Conservation (phyloP, 37 sponge, comb jelly and placozoan genomes). For the Spongilla lacustris region DNA sequence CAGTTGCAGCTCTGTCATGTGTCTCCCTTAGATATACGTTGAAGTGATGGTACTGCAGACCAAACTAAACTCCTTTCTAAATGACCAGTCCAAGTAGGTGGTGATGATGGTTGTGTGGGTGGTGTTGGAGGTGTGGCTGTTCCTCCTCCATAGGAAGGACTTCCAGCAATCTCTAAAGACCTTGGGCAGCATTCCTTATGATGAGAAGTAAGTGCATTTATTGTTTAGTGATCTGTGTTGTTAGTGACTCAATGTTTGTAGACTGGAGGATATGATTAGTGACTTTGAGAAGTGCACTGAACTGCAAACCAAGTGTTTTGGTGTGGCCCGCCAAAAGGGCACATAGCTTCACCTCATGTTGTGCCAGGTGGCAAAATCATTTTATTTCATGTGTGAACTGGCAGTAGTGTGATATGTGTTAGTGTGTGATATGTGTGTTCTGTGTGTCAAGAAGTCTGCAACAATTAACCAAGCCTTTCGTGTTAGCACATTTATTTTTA, state of each 20-base stretch:
- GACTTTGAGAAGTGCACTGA: slow-evolving; percentile 40
- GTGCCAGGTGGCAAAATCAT: background rate
- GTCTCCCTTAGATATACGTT: slow-evolving; percentile 36
- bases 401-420: background rate
- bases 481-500: too few relatives aligned
- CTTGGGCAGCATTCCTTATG: slow-evolving; percentile 3
- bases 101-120: background rate
- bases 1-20: background rate
- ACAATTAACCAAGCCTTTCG: too few relatives aligned
- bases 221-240: background rate
- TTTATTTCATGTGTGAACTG: background rate
- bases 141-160: background rate
- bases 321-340: background rate
- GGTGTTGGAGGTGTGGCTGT: background rate
- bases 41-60: slow-evolving; percentile 59
- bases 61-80: slow-evolving; percentile 17
- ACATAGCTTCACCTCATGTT: background rate
- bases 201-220: background rate
- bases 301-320: slow-evolving; percentile 54
- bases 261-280: slow-evolving; percentile 25
- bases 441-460: too few relatives aligned
- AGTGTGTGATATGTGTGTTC: background rate
- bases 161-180: slow-evolving; percentile 19
- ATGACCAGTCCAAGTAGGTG: slow-evolving; percentile 40
- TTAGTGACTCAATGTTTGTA: background rate